Evolutionary conservation across 1,140 invertebrate genomes (phyloP).

Genomic region (Nebria ingens): DNA sequence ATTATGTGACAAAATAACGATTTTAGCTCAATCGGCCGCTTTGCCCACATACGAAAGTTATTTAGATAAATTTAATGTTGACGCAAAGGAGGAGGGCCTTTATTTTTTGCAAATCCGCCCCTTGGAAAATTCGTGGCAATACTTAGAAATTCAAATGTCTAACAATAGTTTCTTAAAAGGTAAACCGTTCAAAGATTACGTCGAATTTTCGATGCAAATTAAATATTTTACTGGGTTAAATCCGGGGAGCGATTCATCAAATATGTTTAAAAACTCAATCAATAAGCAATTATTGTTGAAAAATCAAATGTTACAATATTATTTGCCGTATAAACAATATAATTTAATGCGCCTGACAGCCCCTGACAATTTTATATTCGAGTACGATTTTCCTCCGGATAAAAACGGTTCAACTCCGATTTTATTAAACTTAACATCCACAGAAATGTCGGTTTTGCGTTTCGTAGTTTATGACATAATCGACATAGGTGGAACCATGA

Average conservation of each 20-base stretch:
- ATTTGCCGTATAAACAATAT: slow-evolving; percentile 21
- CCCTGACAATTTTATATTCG: slow-evolving; percentile 58
- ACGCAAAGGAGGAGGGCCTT: slow-evolving; percentile 25
- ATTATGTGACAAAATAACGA: slow-evolving; percentile 26
- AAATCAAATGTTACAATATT: neutral
- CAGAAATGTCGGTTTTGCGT: slow-evolving; percentile 45
- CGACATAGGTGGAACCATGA: slow-evolving; percentile 59
- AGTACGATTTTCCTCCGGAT: slow-evolving; percentile 51
- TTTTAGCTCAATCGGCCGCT: slow-evolving; percentile 28
- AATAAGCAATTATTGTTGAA: slow-evolving; percentile 5
- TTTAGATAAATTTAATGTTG: slow-evolving; percentile 23
- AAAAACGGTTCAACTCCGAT: slow-evolving; percentile 39
- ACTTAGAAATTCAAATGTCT: slow-evolving; percentile 35
- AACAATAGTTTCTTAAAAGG: neutral
- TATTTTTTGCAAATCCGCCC: neutral
- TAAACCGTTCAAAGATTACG: slow-evolving; percentile 16
- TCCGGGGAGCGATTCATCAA: neutral
- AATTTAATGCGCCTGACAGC: slow-evolving; percentile 53
- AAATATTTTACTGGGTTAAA: slow-evolving; percentile 16
- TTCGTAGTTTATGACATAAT: slow-evolving; percentile 54
- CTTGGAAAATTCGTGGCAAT: slow-evolving; percentile 39
- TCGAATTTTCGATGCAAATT: neutral
- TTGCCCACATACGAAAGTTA: slow-evolving; percentile 22
- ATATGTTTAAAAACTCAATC: neutral
- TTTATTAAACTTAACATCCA: slow-evolving; percentile 50